Evolutionary conservation across 2,888 invertebrate species (phyloP).

Genomic region (Subacronicta megacephala): DNA sequence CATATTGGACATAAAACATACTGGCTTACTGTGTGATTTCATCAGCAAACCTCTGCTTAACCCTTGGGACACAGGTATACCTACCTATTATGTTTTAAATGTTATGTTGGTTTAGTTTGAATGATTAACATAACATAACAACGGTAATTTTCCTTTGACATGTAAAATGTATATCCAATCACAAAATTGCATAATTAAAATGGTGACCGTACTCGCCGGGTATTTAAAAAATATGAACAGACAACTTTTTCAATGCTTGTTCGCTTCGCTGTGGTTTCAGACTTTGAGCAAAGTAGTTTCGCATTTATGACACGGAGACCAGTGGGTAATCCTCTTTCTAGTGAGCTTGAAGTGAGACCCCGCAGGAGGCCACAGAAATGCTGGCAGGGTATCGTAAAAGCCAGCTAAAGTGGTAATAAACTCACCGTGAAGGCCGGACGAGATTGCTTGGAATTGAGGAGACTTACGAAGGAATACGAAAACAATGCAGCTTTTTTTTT

Average conservation of each 20-base stretch:
- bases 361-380: slow-evolving; percentile 38
- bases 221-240: slow-evolving; percentile 8
- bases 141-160: not conserved
- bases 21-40: too few species aligned
- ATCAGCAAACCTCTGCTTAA: too few species aligned
- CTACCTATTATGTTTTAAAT: too few species aligned
- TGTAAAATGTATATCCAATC: slow-evolving; percentile 1
- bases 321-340: slow-evolving; percentile 26
- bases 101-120: too few species aligned
- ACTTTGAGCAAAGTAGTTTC: not conserved
- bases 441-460: slow-evolving; percentile 41
- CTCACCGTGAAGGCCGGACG: slow-evolving; percentile 32
- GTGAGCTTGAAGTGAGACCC: slow-evolving; percentile 16
- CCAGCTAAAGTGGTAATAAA: slow-evolving; percentile 45
- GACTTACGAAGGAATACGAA: slow-evolving; percentile 20
- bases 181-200: not conserved
- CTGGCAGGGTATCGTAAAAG: slow-evolving; percentile 42
- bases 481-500: too few species aligned
- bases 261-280: not conserved
- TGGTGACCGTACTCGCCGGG: not conserved
- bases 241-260: not conserved
- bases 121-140: too few species aligned
- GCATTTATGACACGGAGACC: slow-evolving; percentile 17
- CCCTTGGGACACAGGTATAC: too few species aligned
- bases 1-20: too few species aligned